Percentiles rank a stretch among this genome's conserved stretches.
Conservation (phyloP, 2,888 invertebrate species). For the Salticus scenicus region DNA sequence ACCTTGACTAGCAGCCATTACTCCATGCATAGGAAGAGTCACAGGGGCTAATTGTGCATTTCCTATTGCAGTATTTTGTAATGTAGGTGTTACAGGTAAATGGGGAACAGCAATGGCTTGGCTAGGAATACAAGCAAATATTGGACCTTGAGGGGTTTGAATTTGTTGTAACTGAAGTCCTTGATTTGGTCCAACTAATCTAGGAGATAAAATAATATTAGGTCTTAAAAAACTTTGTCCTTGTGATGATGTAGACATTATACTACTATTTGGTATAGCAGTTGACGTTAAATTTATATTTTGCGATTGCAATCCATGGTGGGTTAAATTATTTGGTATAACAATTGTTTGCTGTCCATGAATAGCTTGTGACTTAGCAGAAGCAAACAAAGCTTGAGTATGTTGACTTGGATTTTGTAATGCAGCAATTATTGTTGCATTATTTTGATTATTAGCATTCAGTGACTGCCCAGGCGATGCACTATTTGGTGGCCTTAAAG, state of each 20-base stretch:
- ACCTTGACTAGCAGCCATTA: constrained; percentile 62
- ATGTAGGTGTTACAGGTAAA: constrained; percentile 33
- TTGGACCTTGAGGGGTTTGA: constrained; percentile 78
- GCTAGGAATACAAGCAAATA: constrained; percentile 76
- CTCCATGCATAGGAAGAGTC: constrained; percentile 60
- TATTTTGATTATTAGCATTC: constrained; percentile 55
- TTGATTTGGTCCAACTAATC: constrained; percentile 54
- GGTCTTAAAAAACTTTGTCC: constrained; percentile 68
- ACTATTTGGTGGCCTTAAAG: constrained; percentile 79
- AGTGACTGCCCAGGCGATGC: constrained; percentile 45
- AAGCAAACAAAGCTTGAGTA: constrained; percentile 48
- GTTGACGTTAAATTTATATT: constrained; percentile 57
- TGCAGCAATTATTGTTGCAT: constrained; percentile 68
- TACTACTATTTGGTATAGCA: constrained; percentile 56
- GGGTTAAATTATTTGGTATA: constrained; percentile 62
- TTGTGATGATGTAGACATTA: constrained; percentile 59
- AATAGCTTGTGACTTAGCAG: constrained; percentile 75
- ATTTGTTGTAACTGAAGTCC: constrained; percentile 77
- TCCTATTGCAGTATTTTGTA: constrained; percentile 42
- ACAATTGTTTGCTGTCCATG: constrained; percentile 70
- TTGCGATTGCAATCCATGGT: constrained; percentile 44
- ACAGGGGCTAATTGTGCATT: constrained; percentile 58
- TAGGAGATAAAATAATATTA: constrained; percentile 70
- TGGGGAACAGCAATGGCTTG: constrained; percentile 66
- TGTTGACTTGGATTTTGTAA: constrained; percentile 65